Evolutionary conservation across 1,140 invertebrate species (phyloP), one percentile per base, ranked within the genome.

Genomic region (Pogonomyrmex barbatus): DNA sequence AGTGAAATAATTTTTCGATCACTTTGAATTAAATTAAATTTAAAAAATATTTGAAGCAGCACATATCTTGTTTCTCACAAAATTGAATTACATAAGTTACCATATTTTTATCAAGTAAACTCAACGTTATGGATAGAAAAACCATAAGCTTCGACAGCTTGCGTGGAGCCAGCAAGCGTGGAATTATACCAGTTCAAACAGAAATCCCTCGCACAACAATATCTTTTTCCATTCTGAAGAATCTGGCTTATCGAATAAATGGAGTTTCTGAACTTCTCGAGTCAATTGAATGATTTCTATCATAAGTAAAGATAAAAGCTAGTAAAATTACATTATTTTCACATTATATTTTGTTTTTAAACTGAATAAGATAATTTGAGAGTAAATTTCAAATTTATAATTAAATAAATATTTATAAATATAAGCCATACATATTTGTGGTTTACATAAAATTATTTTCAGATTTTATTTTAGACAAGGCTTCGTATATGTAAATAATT

Each of bases 241-340:
- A 42, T 65, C 42, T 78, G 33, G 56, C 30, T 78, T 78, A 78
- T 78, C 62, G 58, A 33, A 65, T 78, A 47, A 65, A 50, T 78
- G 9, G 5, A 30, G 17, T 67, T 78, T 78, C 60, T 5, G 1
- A 78, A 78, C 58, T 47, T 24, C n/a, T 65, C 45, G 42, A 77
- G 45, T 47, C 42, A 47, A 78, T 67, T 36, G 45, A 65, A 65
- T 63, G 45, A 78, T 78, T 62, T 63, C 65, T 65, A 65, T 78
- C 14, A 36, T 47, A 50, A 78, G 17, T 24, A 5, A 78, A 47
- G 50, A 2, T 9, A 39, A 45, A 17, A 63, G 30, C 24, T 24
- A 24, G 0, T 24, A 24, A 24, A 24, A 24, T 24, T 24, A 24
- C 24, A 24, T 24, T 24, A 24, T 24, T 24, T 24, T 24, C 24